Evolutionary conservation across 2,888 invertebrate species (phyloP).

Genomic region (Zaprionus obscuricornis): DNA sequence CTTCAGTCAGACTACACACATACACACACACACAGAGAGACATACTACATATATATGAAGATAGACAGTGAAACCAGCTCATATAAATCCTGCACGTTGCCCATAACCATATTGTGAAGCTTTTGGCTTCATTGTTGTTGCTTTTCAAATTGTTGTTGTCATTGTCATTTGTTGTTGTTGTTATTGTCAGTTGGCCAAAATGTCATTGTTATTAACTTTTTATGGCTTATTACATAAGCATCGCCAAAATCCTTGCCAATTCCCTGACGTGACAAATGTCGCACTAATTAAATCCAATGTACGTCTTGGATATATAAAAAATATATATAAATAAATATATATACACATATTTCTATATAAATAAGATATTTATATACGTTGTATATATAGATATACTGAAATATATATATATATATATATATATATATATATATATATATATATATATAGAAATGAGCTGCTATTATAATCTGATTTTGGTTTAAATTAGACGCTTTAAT

Average conservation of each 20-base stretch:
- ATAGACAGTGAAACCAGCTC: constrained; percentile 25
- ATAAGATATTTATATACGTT: not conserved
- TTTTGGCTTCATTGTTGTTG: constrained; percentile 34
- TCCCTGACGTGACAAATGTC: constrained; percentile 64
- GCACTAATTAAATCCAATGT: constrained; percentile 65
- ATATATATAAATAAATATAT: too few relatives aligned
- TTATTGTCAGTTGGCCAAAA: constrained; percentile 41
- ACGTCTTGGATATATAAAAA: constrained; percentile 19
- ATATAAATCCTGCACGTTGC: constrained; percentile 76
- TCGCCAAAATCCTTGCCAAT: constrained; percentile 63
- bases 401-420: too few relatives aligned
- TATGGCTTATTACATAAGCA: constrained; percentile 77
- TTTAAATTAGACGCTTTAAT: constrained; percentile 38
- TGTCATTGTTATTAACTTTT: constrained; percentile 78
- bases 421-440: too few relatives aligned
- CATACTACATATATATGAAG: constrained; percentile 1
- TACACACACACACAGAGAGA: constrained; percentile 9
- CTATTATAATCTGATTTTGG: not conserved
- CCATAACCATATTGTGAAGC: constrained; percentile 71
- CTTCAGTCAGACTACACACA: too few relatives aligned
- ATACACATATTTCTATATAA: too few relatives aligned
- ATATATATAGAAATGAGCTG: too few relatives aligned
- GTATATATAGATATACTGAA: not conserved
- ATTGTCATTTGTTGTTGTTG: constrained; percentile 32
- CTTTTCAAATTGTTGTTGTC: not conserved